Conservation (phyloP, 2,797 vertebrate genomes). For the Manis crassicaudata region DNA sequence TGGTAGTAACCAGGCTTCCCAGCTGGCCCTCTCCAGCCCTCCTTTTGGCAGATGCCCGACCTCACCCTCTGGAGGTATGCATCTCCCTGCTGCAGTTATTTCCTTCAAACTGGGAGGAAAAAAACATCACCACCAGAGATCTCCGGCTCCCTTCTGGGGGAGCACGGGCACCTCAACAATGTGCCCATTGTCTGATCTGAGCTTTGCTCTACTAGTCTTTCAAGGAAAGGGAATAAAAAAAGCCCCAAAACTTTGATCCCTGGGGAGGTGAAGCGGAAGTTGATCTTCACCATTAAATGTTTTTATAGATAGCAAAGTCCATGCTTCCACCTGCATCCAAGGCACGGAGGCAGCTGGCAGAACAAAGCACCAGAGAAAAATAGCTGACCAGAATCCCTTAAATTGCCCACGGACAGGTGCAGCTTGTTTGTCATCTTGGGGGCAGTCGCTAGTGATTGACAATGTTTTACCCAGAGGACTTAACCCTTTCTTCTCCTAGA, state of each 20-base stretch:
- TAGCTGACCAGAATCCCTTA: slow-evolving; percentile 87
- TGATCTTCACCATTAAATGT: slow-evolving; percentile 87
- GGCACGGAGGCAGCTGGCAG: slow-evolving; percentile 88
- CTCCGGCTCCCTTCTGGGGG: background rate
- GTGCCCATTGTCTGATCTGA: slow-evolving; percentile 55
- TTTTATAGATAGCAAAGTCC: slow-evolving; percentile 92
- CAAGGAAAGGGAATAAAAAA: slow-evolving; percentile 56
- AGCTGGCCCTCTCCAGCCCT: background rate
- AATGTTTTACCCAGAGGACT: slow-evolving; percentile 85
- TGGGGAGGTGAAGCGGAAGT: slow-evolving; percentile 87
- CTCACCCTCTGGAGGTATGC: background rate
- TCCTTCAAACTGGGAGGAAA: slow-evolving; percentile 34
- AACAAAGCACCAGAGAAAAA: slow-evolving; percentile 88
- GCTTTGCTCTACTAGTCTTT: slow-evolving; percentile 79
- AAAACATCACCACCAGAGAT: background rate
- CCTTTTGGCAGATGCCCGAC: background rate
- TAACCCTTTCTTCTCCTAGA: slow-evolving; percentile 84
- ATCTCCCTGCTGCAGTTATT: background rate
- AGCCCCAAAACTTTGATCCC: slow-evolving; percentile 86
- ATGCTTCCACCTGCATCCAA: slow-evolving; percentile 90
- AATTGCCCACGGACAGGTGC: slow-evolving; percentile 89
- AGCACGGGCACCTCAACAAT: background rate
- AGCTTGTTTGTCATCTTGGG: slow-evolving; percentile 88
- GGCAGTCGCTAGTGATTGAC: slow-evolving; percentile 85
- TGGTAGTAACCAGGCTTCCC: background rate